These are phyloP conservation scores for Teleiodes luculella DNA, from an alignment of 2,888 invertebrate species.

Conservation along the genomic window DNA sequence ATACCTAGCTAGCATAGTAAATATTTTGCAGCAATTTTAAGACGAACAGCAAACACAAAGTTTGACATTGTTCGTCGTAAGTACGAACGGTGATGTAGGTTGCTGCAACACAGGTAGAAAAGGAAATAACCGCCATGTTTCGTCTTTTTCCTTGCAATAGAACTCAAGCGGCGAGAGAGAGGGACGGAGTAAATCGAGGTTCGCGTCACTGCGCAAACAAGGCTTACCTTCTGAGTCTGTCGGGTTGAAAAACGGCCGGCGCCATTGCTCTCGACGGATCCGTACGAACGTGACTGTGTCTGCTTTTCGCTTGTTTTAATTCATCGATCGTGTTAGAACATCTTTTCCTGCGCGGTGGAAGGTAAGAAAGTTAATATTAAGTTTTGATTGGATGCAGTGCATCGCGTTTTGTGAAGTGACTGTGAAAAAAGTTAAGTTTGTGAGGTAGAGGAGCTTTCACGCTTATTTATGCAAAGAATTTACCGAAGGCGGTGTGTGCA, in stretches of 20 bases:
- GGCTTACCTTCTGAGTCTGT: slow-evolving; percentile 70
- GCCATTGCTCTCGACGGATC: slow-evolving; percentile 74
- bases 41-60: slow-evolving; percentile 55
- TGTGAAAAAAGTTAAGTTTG: slow-evolving; percentile 41
- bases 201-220: slow-evolving; percentile 72
- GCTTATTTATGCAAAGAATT: slow-evolving; percentile 76
- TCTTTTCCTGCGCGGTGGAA: slow-evolving; percentile 74
- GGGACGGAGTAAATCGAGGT: slow-evolving; percentile 43
- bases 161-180: slow-evolving; percentile 28
- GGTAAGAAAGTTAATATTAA: slow-evolving; percentile 66
- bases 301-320: slow-evolving; percentile 65
- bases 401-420: slow-evolving; percentile 53
- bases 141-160: slow-evolving; percentile 38
- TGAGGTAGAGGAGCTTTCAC: slow-evolving; percentile 63
- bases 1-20: slow-evolving; percentile 27
- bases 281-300: slow-evolving; percentile 73
- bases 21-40: slow-evolving; percentile 57
- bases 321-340: slow-evolving; percentile 71
- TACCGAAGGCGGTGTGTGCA: slow-evolving; percentile 71
- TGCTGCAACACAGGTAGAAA: slow-evolving; percentile 68
- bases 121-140: slow-evolving; percentile 32
- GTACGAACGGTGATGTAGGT: slow-evolving; percentile 63
- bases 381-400: slow-evolving; percentile 65
- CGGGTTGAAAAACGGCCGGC: slow-evolving; percentile 62
- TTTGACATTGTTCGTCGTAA: slow-evolving; percentile 64